A percentile compares a stretch with the other conserved stretches of the same genome.
Conservation (phyloP, 2,113 vertebrate genomes). For the Sebastes fasciatus region DNA sequence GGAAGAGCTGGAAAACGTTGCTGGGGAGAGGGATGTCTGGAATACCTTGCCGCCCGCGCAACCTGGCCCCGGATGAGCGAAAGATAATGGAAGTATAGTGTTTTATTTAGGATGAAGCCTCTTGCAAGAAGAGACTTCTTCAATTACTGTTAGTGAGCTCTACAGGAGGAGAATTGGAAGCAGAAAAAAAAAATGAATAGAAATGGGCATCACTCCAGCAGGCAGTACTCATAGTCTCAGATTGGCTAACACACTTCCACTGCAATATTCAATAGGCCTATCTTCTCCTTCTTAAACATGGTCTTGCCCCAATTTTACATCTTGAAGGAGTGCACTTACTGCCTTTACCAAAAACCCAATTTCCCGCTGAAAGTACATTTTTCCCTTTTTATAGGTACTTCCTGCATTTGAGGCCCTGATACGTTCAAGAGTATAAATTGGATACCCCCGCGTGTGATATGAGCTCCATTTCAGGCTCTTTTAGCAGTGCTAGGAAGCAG, state of each 20-base stretch:
- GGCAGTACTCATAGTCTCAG: conserved; percentile 19
- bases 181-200: not conserved
- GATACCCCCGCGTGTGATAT: conserved; percentile 28
- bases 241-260: conserved; percentile 40
- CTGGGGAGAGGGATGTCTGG: no score
- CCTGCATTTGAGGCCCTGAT: conserved; percentile 34
- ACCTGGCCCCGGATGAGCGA: no score
- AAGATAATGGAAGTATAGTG: no score
- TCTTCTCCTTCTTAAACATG: conserved; percentile 23
- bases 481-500: conserved; percentile 22
- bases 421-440: conserved; percentile 49
- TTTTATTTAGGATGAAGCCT: not conserved
- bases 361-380: conserved; percentile 34
- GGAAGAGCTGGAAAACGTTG: no score
- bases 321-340: conserved; percentile 33
- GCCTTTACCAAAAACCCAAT: conserved; percentile 45
- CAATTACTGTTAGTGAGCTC: conserved; percentile 15
- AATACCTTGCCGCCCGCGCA: no score
- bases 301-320: conserved; percentile 51
- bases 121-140: not conserved
- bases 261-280: conserved; percentile 31
- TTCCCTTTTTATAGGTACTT: conserved; percentile 19
- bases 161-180: conserved; percentile 1
- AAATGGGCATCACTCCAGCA: conserved; percentile 7
- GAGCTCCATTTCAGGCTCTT: conserved; percentile 42